Evolutionary conservation across 2,113 vertebrate species (phyloP).

Genomic region (Melanerpes aurifrons): DNA sequence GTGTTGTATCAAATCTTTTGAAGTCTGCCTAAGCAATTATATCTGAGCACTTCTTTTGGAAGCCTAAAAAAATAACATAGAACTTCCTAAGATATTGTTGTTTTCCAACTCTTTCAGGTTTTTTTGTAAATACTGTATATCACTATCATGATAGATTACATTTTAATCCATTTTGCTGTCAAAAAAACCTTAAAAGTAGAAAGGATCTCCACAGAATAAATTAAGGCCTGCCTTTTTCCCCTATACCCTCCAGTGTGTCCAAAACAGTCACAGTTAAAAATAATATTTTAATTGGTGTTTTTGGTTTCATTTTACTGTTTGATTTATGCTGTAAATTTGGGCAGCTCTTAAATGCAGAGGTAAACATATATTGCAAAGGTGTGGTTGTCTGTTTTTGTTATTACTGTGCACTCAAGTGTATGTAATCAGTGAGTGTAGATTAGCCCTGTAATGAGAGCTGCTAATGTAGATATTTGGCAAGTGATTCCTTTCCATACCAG

Average conservation of each 20-base stretch:
- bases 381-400: background rate
- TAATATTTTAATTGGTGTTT: background rate
- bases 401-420: constrained; percentile 1
- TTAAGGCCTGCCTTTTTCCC: background rate
- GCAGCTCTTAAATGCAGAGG: background rate
- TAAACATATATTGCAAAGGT: background rate
- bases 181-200: constrained; percentile 40
- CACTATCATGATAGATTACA: background rate
- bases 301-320: background rate
- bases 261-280: background rate
- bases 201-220: background rate
- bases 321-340: background rate
- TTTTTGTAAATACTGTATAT: constrained; percentile 17
- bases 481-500: background rate
- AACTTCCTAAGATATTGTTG: constrained; percentile 11
- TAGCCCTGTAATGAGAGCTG: background rate
- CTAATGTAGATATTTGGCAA: background rate
- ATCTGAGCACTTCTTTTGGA: constrained; percentile 40
- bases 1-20: constrained; percentile 45
- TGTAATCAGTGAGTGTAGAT: background rate
- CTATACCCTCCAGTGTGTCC: background rate
- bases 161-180: constrained; percentile 2
- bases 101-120: background rate
- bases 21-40: constrained; percentile 60
- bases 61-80: background rate